A percentile compares a stretch with the other conserved stretches of the same genome.
Evolutionary conservation across 2,113 vertebrate species (phyloP).

Genomic region (Mus pahari): DNA sequence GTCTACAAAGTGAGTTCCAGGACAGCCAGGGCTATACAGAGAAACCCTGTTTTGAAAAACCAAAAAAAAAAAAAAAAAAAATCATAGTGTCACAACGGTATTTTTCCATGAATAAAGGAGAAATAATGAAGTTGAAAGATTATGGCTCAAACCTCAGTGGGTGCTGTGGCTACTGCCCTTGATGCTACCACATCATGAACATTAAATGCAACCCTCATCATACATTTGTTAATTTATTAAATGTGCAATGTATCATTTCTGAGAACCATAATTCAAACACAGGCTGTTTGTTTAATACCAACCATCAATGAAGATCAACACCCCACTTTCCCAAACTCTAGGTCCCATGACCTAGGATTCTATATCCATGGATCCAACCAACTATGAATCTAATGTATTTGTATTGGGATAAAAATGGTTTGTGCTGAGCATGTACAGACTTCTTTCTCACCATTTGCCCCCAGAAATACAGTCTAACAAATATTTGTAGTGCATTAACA

Average conservation of each 20-base stretch:
- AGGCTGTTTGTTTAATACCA: background rate
- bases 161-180: background rate
- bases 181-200: background rate
- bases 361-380: background rate
- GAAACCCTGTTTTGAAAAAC: no score
- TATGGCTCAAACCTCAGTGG: background rate
- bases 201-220: background rate
- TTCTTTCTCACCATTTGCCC: background rate
- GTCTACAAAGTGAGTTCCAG: no score
- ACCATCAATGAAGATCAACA: background rate
- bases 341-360: background rate
- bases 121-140: background rate
- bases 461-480: background rate
- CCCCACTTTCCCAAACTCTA: background rate
- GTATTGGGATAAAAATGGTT: background rate
- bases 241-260: background rate
- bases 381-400: background rate
- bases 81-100: background rate
- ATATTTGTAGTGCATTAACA: background rate
- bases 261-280: background rate
- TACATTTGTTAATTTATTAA: background rate
- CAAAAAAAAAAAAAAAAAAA: no score
- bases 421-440: background rate
- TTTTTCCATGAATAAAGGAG: background rate
- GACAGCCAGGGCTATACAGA: no score